Evolutionary conservation across 2,113 vertebrate species (phyloP).

Genomic region (Alligator sinensis): DNA sequence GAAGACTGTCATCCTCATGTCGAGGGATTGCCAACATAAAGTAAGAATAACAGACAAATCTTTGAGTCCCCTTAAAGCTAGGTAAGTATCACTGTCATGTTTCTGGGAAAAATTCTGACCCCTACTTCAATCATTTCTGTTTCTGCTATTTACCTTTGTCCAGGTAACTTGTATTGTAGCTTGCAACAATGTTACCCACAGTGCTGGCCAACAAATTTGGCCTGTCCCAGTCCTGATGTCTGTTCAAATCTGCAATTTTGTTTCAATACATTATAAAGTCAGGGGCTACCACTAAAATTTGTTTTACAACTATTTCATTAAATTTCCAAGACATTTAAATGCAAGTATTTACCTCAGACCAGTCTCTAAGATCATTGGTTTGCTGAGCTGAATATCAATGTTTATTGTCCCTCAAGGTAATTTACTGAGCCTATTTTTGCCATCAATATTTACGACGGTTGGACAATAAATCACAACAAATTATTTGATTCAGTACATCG

Average conservation of each 20-base stretch:
- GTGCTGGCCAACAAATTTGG: background rate
- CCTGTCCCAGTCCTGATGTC: background rate
- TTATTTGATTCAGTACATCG: background rate
- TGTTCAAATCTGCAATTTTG: background rate
- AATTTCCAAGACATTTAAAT: background rate
- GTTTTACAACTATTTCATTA: background rate
- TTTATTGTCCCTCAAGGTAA: slow-evolving; percentile 4
- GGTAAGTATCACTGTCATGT: background rate
- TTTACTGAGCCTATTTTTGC: slow-evolving; percentile 7
- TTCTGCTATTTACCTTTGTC: background rate
- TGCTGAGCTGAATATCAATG: background rate
- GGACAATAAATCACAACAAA: background rate
- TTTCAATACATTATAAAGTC: background rate
- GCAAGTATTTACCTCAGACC: background rate
- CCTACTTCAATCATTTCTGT: background rate
- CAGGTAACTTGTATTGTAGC: background rate
- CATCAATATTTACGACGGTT: slow-evolving; percentile 28
- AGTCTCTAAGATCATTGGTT: background rate
- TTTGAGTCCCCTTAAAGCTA: background rate
- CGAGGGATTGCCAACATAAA: too few species aligned
- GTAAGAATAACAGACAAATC: background rate
- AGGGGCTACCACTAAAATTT: background rate
- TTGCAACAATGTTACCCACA: background rate
- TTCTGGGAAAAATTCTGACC: background rate
- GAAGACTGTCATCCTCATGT: too few species aligned